phyloP scores from a whole-genome alignment of 2,888 invertebrate species.

The Drosophila quinaria region DNA sequence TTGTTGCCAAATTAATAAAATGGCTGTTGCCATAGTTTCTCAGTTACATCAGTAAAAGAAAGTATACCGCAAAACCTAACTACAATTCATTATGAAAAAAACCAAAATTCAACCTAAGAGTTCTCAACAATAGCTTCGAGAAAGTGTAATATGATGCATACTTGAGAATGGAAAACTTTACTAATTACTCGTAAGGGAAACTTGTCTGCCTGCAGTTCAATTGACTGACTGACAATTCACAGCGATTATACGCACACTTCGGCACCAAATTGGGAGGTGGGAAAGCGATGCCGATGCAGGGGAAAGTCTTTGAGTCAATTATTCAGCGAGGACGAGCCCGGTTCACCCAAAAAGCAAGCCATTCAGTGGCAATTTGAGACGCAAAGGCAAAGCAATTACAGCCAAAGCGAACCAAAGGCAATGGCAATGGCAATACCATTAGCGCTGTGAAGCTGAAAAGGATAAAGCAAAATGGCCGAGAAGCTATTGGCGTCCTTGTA shows the following conservation, averaged over 20 bases:
- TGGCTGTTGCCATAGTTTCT: neutral
- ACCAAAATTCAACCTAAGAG: neutral
- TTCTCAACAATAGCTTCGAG: slow-evolving; percentile 1
- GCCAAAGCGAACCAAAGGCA: slow-evolving; percentile 1
- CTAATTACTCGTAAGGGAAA: slow-evolving; percentile 44
- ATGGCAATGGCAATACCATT: slow-evolving; percentile 28
- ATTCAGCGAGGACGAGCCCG: slow-evolving; percentile 29
- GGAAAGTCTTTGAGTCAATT: slow-evolving; percentile 26
- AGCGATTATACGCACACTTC: slow-evolving; percentile 8
- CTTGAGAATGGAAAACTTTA: slow-evolving; percentile 47
- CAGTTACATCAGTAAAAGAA: neutral
- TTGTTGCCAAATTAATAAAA: neutral
- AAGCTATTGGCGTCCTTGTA: slow-evolving; percentile 32
- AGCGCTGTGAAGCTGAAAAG: slow-evolving; percentile 37
- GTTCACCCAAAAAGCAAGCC: slow-evolving; percentile 13
- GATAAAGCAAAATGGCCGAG: slow-evolving; percentile 28
- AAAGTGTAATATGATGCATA: slow-evolving; percentile 39
- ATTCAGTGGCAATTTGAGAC: slow-evolving; percentile 38
- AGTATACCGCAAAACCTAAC: neutral
- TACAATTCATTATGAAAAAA: neutral
- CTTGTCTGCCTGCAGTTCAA: slow-evolving; percentile 3
- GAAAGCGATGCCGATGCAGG: neutral
- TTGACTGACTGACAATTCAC: slow-evolving; percentile 11
- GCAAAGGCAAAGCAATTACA: slow-evolving; percentile 34
- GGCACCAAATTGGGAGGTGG: neutral